Conservation (phyloP, 1,140 invertebrate genomes). For the Scaptomyza hsui region DNA sequence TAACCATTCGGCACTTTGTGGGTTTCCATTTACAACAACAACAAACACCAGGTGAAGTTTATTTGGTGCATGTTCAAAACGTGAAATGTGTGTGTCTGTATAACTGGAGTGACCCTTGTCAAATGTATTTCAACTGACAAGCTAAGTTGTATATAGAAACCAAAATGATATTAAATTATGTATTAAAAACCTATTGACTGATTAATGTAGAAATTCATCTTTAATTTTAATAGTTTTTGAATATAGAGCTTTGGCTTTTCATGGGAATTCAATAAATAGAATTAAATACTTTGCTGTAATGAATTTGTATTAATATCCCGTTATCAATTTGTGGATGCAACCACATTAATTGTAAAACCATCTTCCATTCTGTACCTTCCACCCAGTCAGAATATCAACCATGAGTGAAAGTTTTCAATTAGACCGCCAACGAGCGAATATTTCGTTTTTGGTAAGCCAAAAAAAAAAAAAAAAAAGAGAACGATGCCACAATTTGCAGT, state of each 20-base stretch:
- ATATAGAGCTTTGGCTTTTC: no score
- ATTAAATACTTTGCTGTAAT: no score
- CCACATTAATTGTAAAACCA: not conserved
- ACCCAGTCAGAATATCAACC: not conserved
- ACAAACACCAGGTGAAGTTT: slow-evolving; percentile 22
- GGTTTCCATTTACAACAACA: slow-evolving; percentile 19
- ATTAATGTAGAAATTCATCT: not conserved
- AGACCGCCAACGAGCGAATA: slow-evolving; percentile 59
- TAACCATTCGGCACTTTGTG: slow-evolving; percentile 18
- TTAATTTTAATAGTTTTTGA: no score
- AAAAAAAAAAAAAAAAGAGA: slow-evolving; percentile 19
- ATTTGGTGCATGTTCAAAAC: slow-evolving; percentile 24
- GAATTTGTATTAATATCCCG: no score
- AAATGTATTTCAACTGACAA: slow-evolving; percentile 5
- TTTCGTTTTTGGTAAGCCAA: slow-evolving; percentile 41
- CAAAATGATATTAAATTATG: no score
- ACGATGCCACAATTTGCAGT: slow-evolving; percentile 57
- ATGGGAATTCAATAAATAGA: no score
- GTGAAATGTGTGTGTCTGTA: not conserved
- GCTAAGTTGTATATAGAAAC: not conserved
- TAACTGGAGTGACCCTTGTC: slow-evolving; percentile 4
- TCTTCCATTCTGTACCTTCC: not conserved
- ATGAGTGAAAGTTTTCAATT: slow-evolving; percentile 58
- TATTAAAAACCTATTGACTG: not conserved
- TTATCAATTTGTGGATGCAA: no score